Evolutionary conservation across 2,797 vertebrate species (phyloP).

Genomic region (Tapera naevia): DNA sequence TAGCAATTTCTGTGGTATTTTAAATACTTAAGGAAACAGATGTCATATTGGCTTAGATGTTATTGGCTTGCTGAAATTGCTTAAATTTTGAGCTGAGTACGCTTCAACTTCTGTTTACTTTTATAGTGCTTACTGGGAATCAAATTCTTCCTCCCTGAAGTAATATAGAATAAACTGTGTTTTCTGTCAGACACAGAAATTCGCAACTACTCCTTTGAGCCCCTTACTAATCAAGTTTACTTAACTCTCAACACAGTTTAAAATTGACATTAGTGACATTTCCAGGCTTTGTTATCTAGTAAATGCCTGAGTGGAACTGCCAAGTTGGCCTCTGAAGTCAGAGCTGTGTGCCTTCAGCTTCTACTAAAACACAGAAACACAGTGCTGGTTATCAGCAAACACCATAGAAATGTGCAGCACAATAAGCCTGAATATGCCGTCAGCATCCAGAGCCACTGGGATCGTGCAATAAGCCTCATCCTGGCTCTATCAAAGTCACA

Average conservation of each 20-base stretch:
- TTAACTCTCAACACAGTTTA: constrained; percentile 17
- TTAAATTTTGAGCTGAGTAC: background rate
- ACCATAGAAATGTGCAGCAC: background rate
- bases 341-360: background rate
- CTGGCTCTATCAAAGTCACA: background rate
- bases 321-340: background rate
- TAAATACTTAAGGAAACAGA: constrained; percentile 3
- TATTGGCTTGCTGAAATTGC: background rate
- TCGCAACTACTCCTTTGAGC: background rate
- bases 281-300: constrained; percentile 5
- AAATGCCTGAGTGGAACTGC: constrained; percentile 15
- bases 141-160: constrained; percentile 10
- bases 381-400: background rate
- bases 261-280: background rate
- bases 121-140: constrained; percentile 8
- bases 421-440: background rate
- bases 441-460: background rate
- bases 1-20: background rate
- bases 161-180: background rate
- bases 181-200: constrained; percentile 36
- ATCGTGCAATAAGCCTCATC: background rate
- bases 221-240: background rate
- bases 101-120: constrained; percentile 32
- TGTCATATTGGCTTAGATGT: background rate
- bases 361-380: background rate